Evolutionary conservation across 2,113 vertebrate genomes (phyloP), one percentile per base, ranked within the genome.

Genomic region (Promerops cafer): DNA sequence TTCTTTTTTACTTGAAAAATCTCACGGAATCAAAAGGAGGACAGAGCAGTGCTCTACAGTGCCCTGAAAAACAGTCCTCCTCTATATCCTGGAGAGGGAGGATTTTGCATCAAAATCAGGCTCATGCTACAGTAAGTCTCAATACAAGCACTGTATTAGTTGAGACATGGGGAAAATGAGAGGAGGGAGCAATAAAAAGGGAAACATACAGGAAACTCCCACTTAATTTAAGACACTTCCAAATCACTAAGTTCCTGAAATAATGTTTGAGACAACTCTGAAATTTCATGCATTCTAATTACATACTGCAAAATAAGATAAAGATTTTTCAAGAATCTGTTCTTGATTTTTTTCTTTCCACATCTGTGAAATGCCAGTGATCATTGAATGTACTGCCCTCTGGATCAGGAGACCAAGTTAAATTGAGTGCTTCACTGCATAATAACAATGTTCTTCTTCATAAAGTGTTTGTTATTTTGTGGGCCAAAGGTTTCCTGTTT

Each of bases 101-200:
- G 39, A 90, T 6, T 50, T 81, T 76, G 90, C 92, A 94, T 97
- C 86, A 63, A 94, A 95, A 96, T 96, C 71, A 80, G 82, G 85
- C 95, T 96, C 18, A 35, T 3, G 11, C 66, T 56, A 40, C 74
- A 80, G 59, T 57, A 72, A 89, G 42, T 76, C 79, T 97, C 92
- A 97, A 94, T 96, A 10, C 57, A 33, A 72, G 89, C 87, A 61
- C 80, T 97, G 89, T 97, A 13, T 85, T 83, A 90, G 82, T 47
- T 74, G 92, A 89, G 63, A 90, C 75, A 47, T 15, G 19, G 16
- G 60, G 39, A 87, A 92, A 83, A 93, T 30, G 57, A 95, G 84
- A 91, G 82, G 82, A 93, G 84, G 64, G 64, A 88, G 83, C 42
- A 86, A 86, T 95, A 75, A 89, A 59, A 96, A 86, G 13, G 28